Percentiles rank a stretch among this genome's conserved stretches.
phyloP scores from a whole-genome alignment of 2,888 invertebrate species.

The Ephialtes manifestator region DNA sequence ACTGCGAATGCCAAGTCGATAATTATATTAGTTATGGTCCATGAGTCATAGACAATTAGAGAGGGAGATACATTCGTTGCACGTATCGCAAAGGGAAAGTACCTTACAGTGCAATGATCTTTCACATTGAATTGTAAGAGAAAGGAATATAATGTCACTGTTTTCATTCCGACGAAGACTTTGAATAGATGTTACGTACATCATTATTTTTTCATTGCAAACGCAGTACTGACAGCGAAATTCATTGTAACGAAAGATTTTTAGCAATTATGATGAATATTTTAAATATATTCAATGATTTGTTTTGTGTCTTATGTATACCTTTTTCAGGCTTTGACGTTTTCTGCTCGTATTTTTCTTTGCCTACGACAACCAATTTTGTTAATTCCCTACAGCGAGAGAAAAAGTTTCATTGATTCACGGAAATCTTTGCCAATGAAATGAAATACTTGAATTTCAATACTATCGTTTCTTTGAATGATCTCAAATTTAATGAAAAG shows the following conservation, averaged over 20 bases:
- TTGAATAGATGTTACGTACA: background rate
- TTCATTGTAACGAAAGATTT: background rate
- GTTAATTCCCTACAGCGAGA: too few species aligned
- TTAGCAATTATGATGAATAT: background rate
- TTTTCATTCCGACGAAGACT: background rate
- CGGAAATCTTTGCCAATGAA: too few species aligned
- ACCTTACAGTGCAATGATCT: background rate
- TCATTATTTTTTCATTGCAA: background rate
- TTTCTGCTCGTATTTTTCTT: too few species aligned
- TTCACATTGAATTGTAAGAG: background rate
- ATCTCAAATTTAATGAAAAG: too few species aligned
- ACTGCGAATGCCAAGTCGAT: slow-evolving; percentile 25
- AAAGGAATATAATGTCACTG: slow-evolving; percentile 29
- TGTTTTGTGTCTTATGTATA: background rate
- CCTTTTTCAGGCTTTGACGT: too few species aligned
- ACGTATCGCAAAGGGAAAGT: slow-evolving; percentile 9
- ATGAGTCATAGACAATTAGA: slow-evolving; percentile 47
- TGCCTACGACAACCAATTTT: too few species aligned
- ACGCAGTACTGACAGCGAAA: background rate
- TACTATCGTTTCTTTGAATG: too few species aligned
- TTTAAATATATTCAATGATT: background rate
- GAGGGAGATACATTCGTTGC: slow-evolving; percentile 21
- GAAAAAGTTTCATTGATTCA: too few species aligned
- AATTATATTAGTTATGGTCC: slow-evolving; percentile 47
- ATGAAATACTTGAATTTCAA: too few species aligned